Percentiles rank a stretch among this genome's conserved stretches.
Conservation (phyloP, 2,888 invertebrate genomes). For the Odontocerum albicorne region DNA sequence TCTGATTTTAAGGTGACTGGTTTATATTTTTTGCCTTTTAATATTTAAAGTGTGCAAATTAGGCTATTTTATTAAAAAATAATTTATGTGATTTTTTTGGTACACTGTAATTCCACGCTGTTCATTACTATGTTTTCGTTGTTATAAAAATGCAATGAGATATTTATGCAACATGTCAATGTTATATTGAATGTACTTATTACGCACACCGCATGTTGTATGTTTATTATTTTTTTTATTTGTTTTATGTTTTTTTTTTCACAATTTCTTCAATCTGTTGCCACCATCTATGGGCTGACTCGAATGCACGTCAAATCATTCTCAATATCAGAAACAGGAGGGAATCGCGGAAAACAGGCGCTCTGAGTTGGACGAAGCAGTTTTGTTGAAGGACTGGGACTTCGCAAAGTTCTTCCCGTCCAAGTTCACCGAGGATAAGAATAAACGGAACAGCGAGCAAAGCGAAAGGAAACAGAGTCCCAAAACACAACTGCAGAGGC, state of each 20-base stretch:
- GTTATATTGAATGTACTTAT: conserved; percentile 13
- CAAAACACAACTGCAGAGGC: conserved; percentile 50
- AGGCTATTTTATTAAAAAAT: too few relatives aligned
- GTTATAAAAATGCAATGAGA: conserved; percentile 4
- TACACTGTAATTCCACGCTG: too few relatives aligned
- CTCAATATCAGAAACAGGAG: conserved; percentile 37
- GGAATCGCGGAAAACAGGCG: conserved; percentile 40
- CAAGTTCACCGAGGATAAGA: conserved; percentile 44
- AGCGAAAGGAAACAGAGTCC: conserved; percentile 48
- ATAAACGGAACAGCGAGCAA: conserved; percentile 41
- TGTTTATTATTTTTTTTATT: conserved; percentile 40
- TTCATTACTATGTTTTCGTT: too few relatives aligned
- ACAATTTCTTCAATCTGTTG: conserved; percentile 14
- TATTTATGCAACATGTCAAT: conserved; percentile 19
- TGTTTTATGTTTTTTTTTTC: conserved; percentile 37
- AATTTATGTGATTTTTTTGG: too few relatives aligned
- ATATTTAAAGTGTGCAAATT: too few relatives aligned
- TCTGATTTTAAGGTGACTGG: too few relatives aligned
- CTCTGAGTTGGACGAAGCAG: conserved; percentile 74
- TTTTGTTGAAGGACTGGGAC: conserved; percentile 84
- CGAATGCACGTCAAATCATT: conserved; percentile 3
- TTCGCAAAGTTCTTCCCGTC: conserved; percentile 81
- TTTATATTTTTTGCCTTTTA: too few relatives aligned
- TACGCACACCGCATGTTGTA: conserved; percentile 31
- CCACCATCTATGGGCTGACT: conserved; percentile 3